Evolutionary conservation across 2,888 invertebrate species (phyloP), one percentile per base, ranked within the genome.

Genomic region (Nemapogon koenigi): DNA sequence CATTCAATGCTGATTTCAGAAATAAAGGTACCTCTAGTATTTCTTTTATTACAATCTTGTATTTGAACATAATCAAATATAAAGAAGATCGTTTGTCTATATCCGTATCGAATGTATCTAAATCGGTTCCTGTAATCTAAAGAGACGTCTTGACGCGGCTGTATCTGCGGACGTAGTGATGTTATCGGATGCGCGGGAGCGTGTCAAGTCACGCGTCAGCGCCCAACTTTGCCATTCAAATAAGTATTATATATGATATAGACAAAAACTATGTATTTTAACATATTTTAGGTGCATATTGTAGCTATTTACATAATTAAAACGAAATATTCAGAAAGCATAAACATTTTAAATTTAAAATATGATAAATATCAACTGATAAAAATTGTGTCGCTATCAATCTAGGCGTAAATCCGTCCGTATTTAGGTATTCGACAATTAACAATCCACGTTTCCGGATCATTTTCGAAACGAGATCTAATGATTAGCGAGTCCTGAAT

Each of bases 171-270:
- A 32, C 37, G 19, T 31, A 31, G 47, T 48, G 64, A 65, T 66
- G 48, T 29, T 54, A 65, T 64, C 67, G 54, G 53, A 18, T 48
- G 45, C 57, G 52, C 40, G 43, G 48, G 43, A 47, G 49, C 56
- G 51, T 51, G 51, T 10, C 16, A 32, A 47, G 63, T 54, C 53
- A 57, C 61, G 61, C 61, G 59, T 55, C 55, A 53, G 49, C 56
- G 53, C 53, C 43, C 50, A 40, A 44, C 49, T 41, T 48, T 49
- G 48, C 50, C 48, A 48, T 48, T 16, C 37, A 33, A 11, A 33
- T 33, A 31, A 33, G 19, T 49, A 45, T 49, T 50, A 46, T 57
- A 51, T 53, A 51, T 56, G 59, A 57, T 57, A 56, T 51, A 40
- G 19, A 14, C 19, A 22, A 28, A 31, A 37, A 40, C n/a, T 26